Evolutionary conservation across 2,888 invertebrate species (phyloP).

Genomic region (Calliopum simillimum): DNA sequence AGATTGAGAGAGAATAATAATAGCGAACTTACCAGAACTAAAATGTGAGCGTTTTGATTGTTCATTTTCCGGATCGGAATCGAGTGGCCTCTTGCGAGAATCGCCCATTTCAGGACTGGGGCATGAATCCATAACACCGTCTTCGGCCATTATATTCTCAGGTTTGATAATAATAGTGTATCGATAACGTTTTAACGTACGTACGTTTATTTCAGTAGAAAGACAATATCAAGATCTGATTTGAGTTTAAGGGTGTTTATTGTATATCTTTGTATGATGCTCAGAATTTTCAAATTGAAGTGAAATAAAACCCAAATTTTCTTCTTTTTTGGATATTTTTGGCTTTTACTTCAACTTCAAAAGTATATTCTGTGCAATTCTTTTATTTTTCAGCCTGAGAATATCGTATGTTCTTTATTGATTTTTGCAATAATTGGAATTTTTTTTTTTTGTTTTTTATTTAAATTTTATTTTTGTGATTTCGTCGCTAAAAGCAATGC

Average conservation of each 20-base stretch:
- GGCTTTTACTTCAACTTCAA: constrained; percentile 10
- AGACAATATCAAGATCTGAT: constrained; percentile 38
- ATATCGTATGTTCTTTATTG: no score
- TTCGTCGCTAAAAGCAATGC: constrained; percentile 55
- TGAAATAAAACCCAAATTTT: constrained; percentile 8
- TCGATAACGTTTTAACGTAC: not conserved
- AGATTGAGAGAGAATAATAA: constrained; percentile 22
- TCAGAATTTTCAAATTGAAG: constrained; percentile 44
- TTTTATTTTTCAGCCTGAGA: constrained; percentile 13
- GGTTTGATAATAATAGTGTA: not conserved
- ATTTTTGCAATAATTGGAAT: constrained; percentile 41
- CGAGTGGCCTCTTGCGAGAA: constrained; percentile 90
- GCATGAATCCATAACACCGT: constrained; percentile 94
- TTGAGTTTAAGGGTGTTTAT: constrained; percentile 41
- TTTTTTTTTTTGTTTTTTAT: constrained; percentile 43
- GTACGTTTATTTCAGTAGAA: not conserved
- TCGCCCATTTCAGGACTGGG: constrained; percentile 90
- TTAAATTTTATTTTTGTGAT: constrained; percentile 52
- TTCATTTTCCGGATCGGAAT: constrained; percentile 86
- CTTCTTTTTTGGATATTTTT: not conserved
- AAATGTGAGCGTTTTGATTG: constrained; percentile 91
- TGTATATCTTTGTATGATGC: constrained; percentile 46
- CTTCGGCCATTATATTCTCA: constrained; percentile 80
- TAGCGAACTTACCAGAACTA: constrained; percentile 80
- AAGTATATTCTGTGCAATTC: constrained; percentile 26